These are phyloP conservation scores for Drosophila parthenogenetica DNA, from an alignment of 2,888 invertebrate species.

Conservation along the genomic window DNA sequence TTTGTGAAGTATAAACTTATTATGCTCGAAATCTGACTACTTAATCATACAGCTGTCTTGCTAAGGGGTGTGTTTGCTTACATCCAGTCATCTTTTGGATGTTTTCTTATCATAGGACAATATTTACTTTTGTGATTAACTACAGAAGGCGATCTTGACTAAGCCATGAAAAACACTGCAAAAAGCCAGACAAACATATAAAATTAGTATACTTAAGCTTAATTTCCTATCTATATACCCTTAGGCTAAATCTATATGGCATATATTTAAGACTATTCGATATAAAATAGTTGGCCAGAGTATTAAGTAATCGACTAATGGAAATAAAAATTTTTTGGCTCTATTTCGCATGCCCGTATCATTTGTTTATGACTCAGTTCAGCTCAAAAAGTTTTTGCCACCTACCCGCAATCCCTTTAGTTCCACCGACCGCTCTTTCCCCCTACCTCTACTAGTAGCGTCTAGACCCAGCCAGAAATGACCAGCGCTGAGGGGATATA, in stretches of 20 bases:
- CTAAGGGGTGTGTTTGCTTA: too few species aligned
- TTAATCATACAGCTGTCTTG: too few species aligned
- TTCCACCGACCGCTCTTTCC: background rate
- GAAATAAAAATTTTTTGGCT: slow-evolving; percentile 1
- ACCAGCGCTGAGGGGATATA: slow-evolving; percentile 3
- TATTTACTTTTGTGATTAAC: slow-evolving; percentile 3
- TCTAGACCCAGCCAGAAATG: background rate
- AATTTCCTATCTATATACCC: background rate
- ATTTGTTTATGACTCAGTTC: slow-evolving; percentile 48
- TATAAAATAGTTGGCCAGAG: slow-evolving; percentile 4
- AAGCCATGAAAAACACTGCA: background rate
- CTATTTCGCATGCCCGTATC: slow-evolving; percentile 24
- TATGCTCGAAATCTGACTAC: too few species aligned
- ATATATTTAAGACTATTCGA: background rate
- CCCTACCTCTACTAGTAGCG: background rate
- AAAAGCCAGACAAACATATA: background rate
- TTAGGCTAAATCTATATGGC: background rate
- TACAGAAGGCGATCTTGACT: background rate
- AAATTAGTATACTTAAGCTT: background rate
- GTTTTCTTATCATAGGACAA: slow-evolving; percentile 18
- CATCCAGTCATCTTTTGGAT: too few species aligned
- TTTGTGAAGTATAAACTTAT: too few species aligned
- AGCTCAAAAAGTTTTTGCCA: slow-evolving; percentile 14
- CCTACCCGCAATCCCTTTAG: background rate
- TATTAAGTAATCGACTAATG: slow-evolving; percentile 13